These are phyloP conservation scores for Agapostemon virescens DNA, from an alignment of 2,888 invertebrate species.

Conservation along the genomic window DNA sequence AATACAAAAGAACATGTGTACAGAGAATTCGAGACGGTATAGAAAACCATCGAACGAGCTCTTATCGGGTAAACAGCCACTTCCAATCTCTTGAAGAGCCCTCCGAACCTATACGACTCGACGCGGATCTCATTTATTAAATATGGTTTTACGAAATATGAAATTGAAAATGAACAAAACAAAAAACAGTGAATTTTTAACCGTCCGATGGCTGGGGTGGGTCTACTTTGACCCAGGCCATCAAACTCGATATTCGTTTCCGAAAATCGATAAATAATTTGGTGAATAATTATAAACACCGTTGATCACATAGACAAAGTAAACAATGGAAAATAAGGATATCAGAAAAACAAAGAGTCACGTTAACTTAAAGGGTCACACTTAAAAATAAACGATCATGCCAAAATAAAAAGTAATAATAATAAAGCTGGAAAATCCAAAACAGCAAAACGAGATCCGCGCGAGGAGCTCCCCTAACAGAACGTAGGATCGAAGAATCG, in stretches of 20 bases:
- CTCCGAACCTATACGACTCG: not conserved
- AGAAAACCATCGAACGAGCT: slow-evolving; percentile 32
- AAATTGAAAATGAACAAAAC: not conserved
- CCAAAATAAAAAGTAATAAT: no score
- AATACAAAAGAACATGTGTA: slow-evolving; percentile 45
- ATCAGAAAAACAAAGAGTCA: no score
- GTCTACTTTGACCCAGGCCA: no score
- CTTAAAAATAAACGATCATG: no score
- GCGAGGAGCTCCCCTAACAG: not conserved
- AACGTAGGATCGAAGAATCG: not conserved
- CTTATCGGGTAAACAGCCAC: slow-evolving; percentile 18
- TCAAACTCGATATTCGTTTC: no score
- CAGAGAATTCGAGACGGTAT: not conserved
- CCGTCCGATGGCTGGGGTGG: no score
- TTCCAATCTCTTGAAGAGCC: not conserved
- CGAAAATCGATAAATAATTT: no score
- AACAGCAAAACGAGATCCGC: not conserved
- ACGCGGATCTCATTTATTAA: not conserved
- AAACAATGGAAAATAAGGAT: no score
- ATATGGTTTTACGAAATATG: not conserved
- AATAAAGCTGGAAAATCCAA: not conserved
- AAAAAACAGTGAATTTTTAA: no score
- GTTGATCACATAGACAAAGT: no score
- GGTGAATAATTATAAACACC: no score
- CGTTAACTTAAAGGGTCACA: no score